Percentiles rank a stretch among this genome's conserved stretches.
phyloP scores from a whole-genome alignment of 2,113 vertebrate species.

The Pipra filicauda region DNA sequence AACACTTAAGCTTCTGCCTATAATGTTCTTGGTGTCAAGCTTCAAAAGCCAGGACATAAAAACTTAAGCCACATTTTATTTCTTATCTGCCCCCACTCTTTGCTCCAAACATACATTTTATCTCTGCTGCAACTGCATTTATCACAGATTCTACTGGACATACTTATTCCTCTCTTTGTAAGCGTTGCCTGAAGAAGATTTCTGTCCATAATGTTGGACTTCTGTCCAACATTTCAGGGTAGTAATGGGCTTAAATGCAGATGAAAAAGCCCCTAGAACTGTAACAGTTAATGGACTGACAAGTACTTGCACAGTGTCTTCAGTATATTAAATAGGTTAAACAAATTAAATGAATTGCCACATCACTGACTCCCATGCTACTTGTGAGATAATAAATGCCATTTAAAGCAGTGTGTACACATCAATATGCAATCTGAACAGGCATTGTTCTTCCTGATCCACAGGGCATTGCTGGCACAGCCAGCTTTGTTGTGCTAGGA shows the following conservation, averaged over 20 bases:
- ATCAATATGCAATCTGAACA: neutral
- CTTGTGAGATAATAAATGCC: conserved; percentile 20
- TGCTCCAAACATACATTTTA: neutral
- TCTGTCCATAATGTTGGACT: neutral
- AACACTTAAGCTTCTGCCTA: neutral
- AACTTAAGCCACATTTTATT: neutral
- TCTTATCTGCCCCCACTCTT: neutral
- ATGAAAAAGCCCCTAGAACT: neutral
- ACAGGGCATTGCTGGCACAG: neutral
- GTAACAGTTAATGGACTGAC: conserved; percentile 24
- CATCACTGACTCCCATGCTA: conserved; percentile 1
- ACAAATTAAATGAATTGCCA: conserved; percentile 47
- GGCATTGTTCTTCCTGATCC: neutral
- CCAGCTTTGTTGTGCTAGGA: neutral
- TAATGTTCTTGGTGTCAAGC: neutral
- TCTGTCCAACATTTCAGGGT: neutral
- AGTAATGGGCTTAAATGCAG: neutral
- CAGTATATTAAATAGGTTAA: conserved; percentile 43
- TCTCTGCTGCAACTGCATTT: neutral
- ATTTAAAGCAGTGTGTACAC: neutral
- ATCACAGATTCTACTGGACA: neutral
- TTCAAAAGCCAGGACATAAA: neutral
- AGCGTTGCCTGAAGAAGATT: neutral
- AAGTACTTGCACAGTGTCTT: neutral
- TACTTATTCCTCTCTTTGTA: neutral